Percentiles rank a stretch among this genome's conserved stretches.
phyloP scores from a whole-genome alignment of 2,888 invertebrate genomes.

The Epirrhoe tristata region DNA sequence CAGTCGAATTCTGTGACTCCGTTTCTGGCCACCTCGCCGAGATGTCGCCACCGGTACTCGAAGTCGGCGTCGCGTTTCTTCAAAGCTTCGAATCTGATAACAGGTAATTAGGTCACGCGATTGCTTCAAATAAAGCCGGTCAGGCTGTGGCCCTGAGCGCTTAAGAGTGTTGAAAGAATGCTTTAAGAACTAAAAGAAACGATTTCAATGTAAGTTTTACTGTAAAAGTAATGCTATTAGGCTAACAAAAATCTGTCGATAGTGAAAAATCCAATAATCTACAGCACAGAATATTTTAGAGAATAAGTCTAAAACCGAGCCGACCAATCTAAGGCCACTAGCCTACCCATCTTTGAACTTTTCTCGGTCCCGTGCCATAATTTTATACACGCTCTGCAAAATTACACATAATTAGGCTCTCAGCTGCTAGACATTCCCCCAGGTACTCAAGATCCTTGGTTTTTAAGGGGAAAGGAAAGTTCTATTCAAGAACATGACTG shows the following conservation, averaged over 20 bases:
- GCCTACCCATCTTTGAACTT: neutral
- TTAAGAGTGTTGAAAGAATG: neutral
- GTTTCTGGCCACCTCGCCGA: constrained; percentile 91
- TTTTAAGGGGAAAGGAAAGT: neutral
- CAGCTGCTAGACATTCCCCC: neutral
- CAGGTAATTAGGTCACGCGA: constrained; percentile 43
- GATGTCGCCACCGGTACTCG: constrained; percentile 92
- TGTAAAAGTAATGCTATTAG: too few relatives aligned
- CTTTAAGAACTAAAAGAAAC: too few relatives aligned
- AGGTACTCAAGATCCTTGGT: neutral
- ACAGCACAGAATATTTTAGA: too few relatives aligned
- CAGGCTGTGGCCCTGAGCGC: neutral
- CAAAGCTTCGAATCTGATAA: constrained; percentile 90
- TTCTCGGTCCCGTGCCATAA: neutral
- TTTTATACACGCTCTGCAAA: neutral
- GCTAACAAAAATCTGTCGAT: too few relatives aligned
- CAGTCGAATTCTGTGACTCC: constrained; percentile 95
- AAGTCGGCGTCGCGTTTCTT: constrained; percentile 93
- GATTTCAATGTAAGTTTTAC: too few relatives aligned
- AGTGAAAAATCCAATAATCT: too few relatives aligned
- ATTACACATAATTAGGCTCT: neutral
- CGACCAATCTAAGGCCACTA: too few relatives aligned
- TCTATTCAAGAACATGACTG: neutral
- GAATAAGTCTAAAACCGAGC: too few relatives aligned
- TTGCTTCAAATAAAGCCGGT: constrained; percentile 5